Base-by-base conservation (phyloP, 2,113 vertebrate species). In the Chloebia gouldiae region DNA sequence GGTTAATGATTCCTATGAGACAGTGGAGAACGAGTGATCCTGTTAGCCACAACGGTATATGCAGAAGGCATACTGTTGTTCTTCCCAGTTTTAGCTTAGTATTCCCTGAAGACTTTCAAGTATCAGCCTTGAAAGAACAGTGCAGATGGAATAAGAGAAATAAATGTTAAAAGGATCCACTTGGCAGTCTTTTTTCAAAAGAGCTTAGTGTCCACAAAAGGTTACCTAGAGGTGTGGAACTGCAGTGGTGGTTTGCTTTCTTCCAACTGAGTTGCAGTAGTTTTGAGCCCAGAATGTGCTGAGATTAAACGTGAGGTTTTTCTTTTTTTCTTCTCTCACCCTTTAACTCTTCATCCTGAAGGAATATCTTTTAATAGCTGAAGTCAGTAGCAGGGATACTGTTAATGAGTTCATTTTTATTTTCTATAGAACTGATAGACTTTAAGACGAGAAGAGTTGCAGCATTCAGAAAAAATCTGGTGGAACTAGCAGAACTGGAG, bases 391-490 rank as follows among this genome's bases (percentile, higher is more conserved):
- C 66, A 54, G 35, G 66, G 61, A 70, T 85, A 24, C 13, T 89
- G 54, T 64, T 90, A 86, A 85, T 42, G 18, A 91, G 51, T 94
- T 37, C 7, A 28, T 85, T 83, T 96, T 53, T 69, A 60, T 93
- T 95, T 95, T 90, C 63, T 78, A 2, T 93, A 99, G 99, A 99
- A 97, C 98, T 99, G 91, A 98, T 99, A 96, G 99, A 99, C 96
- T 99, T 99, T 96, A 99, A 99, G 97, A 99, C 99, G 68, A 98
- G 99, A 98, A 98, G 99, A 98, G 99, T 99, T 96, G 98, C 99
- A 65, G 99, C 99, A 5, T 99, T 99, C 98, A 98, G 99, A 96
- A 99, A 99, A 98, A 99, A 99, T 97, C 98, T 99, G 97, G 99
- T 99, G 98, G 99, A 99, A 97, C 98, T 99, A 95, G 99, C 99